These are phyloP conservation scores for Polydesmus complanatus DNA, from an alignment of 2,888 invertebrate species.

Conservation along the genomic window DNA sequence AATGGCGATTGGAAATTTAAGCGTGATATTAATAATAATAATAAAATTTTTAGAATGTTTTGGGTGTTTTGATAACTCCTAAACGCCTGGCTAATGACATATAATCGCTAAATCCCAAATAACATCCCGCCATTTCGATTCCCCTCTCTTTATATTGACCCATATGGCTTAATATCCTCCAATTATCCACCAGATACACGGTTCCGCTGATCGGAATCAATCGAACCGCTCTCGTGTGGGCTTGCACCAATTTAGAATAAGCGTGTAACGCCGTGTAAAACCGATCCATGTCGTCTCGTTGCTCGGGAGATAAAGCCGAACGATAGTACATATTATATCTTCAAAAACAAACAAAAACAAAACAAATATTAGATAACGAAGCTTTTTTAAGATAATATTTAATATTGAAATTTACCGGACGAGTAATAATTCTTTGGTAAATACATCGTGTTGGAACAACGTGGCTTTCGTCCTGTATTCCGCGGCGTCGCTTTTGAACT, in stretches of 20 bases:
- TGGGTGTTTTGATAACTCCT: not conserved
- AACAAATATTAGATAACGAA: too few species aligned
- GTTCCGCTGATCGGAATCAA: not conserved
- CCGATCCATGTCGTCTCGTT: conserved; percentile 6
- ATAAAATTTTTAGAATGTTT: not conserved
- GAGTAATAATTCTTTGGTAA: conserved; percentile 5
- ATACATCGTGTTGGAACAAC: conserved; percentile 4
- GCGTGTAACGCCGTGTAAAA: conserved; percentile 5
- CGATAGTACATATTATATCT: conserved; percentile 14
- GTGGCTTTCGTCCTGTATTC: conserved; percentile 4
- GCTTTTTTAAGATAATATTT: too few species aligned
- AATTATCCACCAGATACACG: conserved; percentile 8
- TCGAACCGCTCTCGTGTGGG: not conserved
- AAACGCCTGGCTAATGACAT: conserved; percentile 12
- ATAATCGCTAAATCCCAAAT: conserved; percentile 13
- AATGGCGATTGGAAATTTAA: too few species aligned
- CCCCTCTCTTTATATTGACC: not conserved
- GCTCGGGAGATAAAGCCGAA: conserved; percentile 1
- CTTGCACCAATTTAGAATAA: conserved; percentile 4
- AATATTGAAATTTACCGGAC: conserved; percentile 6
- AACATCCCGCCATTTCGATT: conserved; percentile 6
- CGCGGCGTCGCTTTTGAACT: conserved; percentile 4
- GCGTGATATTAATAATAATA: not conserved
- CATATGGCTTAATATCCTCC: conserved; percentile 8
- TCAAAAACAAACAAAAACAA: not conserved